Conservation (phyloP, 2,888 invertebrate species). For the Cephus nigrinus region DNA sequence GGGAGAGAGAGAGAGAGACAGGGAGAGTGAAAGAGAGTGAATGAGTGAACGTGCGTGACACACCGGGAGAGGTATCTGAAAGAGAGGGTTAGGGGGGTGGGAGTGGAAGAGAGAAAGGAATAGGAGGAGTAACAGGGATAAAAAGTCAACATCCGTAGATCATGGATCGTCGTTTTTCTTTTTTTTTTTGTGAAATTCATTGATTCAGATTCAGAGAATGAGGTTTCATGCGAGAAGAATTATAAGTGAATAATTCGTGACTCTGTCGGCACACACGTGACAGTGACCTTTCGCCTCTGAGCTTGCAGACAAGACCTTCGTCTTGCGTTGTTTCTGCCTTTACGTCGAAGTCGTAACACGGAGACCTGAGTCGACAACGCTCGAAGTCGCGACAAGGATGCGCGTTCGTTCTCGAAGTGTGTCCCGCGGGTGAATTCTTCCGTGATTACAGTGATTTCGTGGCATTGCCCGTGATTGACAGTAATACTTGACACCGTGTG, state of each 20-base stretch:
- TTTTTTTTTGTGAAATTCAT: neutral
- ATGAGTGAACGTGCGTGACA: constrained; percentile 1
- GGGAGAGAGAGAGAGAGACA: constrained; percentile 14
- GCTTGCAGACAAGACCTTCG: neutral
- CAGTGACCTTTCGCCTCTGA: neutral
- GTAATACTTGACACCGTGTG: neutral
- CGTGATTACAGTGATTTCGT: neutral
- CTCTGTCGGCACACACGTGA: neutral
- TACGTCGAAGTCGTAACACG: neutral
- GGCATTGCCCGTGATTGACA: neutral
- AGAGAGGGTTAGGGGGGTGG: neutral
- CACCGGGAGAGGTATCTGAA: neutral
- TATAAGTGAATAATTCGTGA: neutral
- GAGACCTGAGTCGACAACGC: neutral
- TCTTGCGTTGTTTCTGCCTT: neutral
- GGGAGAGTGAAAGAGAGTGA: constrained; percentile 10
- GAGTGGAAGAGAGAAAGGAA: neutral
- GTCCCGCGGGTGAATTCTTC: neutral
- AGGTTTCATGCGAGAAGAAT: neutral
- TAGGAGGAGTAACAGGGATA: neutral
- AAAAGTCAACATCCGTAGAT: neutral
- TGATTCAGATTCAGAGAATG: neutral
- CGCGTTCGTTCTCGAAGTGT: neutral
- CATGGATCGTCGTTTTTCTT: neutral
- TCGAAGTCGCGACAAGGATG: neutral